These are phyloP conservation scores for Dioctria linearis DNA, from an alignment of 2,888 invertebrate species.

Conservation along the genomic window DNA sequence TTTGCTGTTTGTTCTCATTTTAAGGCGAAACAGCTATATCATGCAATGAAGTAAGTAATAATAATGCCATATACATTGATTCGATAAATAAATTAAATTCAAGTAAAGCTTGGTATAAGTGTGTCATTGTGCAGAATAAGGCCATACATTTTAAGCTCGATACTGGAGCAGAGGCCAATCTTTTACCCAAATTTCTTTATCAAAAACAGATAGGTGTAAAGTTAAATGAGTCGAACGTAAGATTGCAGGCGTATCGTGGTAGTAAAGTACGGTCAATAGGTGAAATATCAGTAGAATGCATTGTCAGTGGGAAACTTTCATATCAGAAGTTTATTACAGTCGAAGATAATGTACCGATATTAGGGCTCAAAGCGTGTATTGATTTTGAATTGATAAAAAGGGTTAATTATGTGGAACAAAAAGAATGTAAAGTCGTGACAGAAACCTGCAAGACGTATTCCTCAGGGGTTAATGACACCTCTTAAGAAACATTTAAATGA, in stretches of 20 bases:
- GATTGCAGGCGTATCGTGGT: slow-evolving; percentile 37
- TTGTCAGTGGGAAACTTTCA: not conserved
- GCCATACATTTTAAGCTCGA: slow-evolving; percentile 19
- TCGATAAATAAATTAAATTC: not conserved
- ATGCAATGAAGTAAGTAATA: not conserved
- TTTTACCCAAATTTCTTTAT: slow-evolving; percentile 17
- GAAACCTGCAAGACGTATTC: not conserved
- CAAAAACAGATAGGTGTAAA: not conserved
- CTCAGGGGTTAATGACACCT: not conserved
- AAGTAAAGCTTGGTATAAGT: slow-evolving; percentile 6
- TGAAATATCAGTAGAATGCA: not conserved
- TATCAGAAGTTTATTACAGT: not conserved
- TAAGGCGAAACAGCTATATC: slow-evolving; percentile 8
- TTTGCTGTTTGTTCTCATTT: slow-evolving; percentile 7
- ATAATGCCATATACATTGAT: slow-evolving; percentile 10
- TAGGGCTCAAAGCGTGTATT: too few relatives aligned
- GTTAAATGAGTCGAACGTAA: not conserved
- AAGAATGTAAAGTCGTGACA: too few relatives aligned
- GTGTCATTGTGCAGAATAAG: not conserved
- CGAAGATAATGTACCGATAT: too few relatives aligned
- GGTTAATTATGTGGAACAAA: too few relatives aligned
- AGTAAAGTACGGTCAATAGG: not conserved
- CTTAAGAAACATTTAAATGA: not conserved
- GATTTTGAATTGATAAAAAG: too few relatives aligned
- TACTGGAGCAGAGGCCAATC: not conserved